These are phyloP conservation scores for Nothura maculosa DNA, from an alignment of 2,797 vertebrate genomes.

Conservation along the genomic window DNA sequence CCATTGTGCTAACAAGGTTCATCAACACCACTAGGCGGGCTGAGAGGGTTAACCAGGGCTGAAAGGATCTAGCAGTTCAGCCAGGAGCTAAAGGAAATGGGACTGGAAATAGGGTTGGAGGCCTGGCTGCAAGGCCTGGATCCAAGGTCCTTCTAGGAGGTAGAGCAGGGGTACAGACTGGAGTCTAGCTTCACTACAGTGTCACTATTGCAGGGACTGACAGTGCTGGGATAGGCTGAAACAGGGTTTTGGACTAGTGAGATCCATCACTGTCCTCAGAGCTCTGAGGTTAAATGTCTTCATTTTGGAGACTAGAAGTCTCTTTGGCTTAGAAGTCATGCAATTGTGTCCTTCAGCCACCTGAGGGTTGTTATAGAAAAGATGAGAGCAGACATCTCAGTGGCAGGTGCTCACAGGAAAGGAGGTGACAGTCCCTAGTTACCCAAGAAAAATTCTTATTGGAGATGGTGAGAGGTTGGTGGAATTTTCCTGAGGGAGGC, in stretches of 20 bases:
- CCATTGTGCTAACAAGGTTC: neutral
- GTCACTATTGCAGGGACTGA: neutral
- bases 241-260: neutral
- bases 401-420: neutral
- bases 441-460: neutral
- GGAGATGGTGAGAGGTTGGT: neutral
- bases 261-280: neutral
- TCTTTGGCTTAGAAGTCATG: neutral
- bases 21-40: neutral
- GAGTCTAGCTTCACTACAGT: fast-evolving
- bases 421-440: fast-evolving
- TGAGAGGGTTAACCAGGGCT: neutral
- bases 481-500: neutral
- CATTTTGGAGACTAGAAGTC: neutral
- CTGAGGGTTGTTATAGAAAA: fast-evolving
- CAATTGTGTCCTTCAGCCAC: neutral
- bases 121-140: neutral
- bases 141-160: neutral
- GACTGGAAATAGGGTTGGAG: neutral
- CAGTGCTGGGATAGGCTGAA: neutral
- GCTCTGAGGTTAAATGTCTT: neutral
- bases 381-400: fast-evolving
- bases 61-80: neutral
- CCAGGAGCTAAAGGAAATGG: neutral
- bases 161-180: neutral